A percentile compares a stretch with the other conserved stretches of the same genome.
Conservation (phyloP, 2,888 invertebrate genomes). For the Callimorpha dominula region DNA sequence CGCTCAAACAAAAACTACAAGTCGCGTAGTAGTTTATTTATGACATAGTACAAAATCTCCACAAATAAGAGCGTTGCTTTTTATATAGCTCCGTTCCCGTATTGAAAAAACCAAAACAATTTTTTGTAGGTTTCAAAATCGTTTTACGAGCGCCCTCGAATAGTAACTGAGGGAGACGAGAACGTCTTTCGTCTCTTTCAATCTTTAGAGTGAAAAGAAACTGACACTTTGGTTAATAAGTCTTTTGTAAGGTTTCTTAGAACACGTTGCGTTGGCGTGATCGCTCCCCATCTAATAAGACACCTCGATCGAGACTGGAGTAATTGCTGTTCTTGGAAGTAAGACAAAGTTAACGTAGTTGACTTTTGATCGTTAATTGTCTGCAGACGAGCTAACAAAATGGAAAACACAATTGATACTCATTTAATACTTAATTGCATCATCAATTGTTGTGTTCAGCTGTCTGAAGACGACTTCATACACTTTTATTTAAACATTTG, state of each 20-base stretch:
- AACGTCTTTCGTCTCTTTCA: constrained; percentile 55
- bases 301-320: constrained; percentile 58
- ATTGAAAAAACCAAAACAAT: constrained; percentile 84
- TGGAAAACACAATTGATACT: constrained; percentile 40
- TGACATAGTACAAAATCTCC: constrained; percentile 76
- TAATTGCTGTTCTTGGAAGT: constrained; percentile 59
- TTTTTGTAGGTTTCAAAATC: constrained; percentile 78
- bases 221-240: constrained; percentile 74
- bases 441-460: constrained; percentile 14
- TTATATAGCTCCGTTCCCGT: constrained; percentile 63
- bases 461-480: not conserved
- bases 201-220: constrained; percentile 65
- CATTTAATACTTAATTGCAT: constrained; percentile 34
- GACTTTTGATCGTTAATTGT: constrained; percentile 47
- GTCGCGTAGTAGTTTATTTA: constrained; percentile 79
- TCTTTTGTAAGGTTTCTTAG: constrained; percentile 75
- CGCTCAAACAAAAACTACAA: constrained; percentile 66
- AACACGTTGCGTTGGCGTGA: constrained; percentile 67
- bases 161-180: constrained; percentile 76
- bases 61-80: constrained; percentile 71
- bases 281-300: constrained; percentile 63
- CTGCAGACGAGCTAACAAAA: constrained; percentile 33
- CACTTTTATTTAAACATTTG: not conserved
- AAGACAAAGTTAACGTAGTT: constrained; percentile 55
- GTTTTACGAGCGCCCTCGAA: constrained; percentile 83